These are phyloP conservation scores for Albula goreensis DNA, from an alignment of 2,113 vertebrate genomes.

Conservation along the genomic window DNA sequence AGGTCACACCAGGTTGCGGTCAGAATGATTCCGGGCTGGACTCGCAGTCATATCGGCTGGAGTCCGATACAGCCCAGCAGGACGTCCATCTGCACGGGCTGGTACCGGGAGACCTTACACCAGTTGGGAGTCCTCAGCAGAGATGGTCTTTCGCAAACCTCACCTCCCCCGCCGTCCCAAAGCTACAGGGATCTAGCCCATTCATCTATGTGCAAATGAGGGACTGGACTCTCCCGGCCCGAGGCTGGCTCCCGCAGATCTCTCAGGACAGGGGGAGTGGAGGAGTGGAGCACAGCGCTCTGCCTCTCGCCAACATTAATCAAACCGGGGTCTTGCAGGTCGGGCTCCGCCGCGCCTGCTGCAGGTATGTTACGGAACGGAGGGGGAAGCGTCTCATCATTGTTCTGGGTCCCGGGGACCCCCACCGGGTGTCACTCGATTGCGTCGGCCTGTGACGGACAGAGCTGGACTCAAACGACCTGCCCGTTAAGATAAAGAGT, in stretches of 20 bases:
- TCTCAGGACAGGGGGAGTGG: neutral
- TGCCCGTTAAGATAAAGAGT: neutral
- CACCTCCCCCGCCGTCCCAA: slow-evolving; percentile 7
- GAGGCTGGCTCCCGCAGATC: neutral
- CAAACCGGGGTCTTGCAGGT: neutral
- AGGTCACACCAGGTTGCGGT: too few species aligned
- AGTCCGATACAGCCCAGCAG: too few species aligned
- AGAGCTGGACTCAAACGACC: neutral
- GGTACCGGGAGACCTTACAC: too few species aligned
- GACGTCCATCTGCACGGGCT: too few species aligned
- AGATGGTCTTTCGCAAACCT: neutral
- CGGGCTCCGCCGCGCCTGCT: neutral
- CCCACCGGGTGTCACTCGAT: neutral
- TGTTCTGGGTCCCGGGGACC: neutral
- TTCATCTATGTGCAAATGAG: slow-evolving; percentile 46
- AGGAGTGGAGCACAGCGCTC: neutral
- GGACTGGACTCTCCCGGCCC: neutral
- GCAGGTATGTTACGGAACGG: neutral
- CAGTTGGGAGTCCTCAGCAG: too few species aligned
- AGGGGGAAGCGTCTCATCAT: neutral
- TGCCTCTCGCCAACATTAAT: neutral
- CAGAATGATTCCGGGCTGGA: too few species aligned
- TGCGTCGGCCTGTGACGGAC: neutral
- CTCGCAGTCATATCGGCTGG: too few species aligned
- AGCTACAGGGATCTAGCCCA: slow-evolving; percentile 17